A percentile compares a stretch with the other conserved stretches of the same genome.
Conservation (phyloP, 2,888 invertebrate genomes). For the Sicus ferrugineus region DNA sequence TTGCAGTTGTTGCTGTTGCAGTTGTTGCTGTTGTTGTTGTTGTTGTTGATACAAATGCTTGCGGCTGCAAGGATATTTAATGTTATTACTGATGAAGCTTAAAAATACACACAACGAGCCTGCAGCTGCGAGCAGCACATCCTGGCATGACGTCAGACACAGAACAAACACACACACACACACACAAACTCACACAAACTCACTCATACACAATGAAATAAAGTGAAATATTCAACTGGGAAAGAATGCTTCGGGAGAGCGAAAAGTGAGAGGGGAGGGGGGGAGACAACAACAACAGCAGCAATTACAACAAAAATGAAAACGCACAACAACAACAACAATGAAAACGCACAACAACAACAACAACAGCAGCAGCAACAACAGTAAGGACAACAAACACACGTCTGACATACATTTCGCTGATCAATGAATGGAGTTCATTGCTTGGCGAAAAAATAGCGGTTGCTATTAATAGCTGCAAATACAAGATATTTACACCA, state of each 20-base stretch:
- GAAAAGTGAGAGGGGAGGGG: too few species aligned
- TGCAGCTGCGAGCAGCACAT: conserved; percentile 20
- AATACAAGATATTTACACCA: neutral
- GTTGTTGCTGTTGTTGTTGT: conserved; percentile 5
- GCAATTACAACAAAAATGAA: too few species aligned
- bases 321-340: neutral
- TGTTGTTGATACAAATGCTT: conserved; percentile 16
- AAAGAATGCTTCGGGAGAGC: too few species aligned
- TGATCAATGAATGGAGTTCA: conserved; percentile 24
- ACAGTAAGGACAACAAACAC: neutral
- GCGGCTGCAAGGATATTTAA: neutral
- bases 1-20: conserved; percentile 3
- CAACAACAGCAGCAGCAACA: neutral
- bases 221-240: too few species aligned
- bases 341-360: neutral
- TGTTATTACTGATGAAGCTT: neutral
- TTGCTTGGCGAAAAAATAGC: conserved; percentile 18
- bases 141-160: conserved; percentile 14
- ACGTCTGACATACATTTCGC: neutral
- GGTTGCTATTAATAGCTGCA: conserved; percentile 9
- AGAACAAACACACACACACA: neutral
- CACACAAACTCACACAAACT: neutral
- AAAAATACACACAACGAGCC: neutral
- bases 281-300: too few species aligned
- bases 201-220: too few species aligned